These are phyloP conservation scores for Drosophila murphyi DNA, from an alignment of 1,140 invertebrate genomes.

Conservation along the genomic window DNA sequence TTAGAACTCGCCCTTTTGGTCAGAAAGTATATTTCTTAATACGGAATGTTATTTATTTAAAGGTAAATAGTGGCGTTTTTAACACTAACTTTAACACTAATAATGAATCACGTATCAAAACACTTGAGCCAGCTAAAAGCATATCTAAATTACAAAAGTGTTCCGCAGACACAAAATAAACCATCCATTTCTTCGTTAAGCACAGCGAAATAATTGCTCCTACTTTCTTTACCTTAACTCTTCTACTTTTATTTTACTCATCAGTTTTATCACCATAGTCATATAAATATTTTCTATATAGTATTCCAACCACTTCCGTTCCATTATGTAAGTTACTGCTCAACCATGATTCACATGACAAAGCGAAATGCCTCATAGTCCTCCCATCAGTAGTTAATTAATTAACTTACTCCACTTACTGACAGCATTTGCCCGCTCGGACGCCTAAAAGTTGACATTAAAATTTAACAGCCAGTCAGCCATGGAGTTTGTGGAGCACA, in stretches of 20 bases:
- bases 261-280: not conserved
- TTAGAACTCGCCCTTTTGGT: no score
- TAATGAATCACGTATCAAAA: no score
- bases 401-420: slow-evolving; percentile 44
- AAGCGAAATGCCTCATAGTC: not conserved
- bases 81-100: no score
- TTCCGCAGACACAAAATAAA: no score
- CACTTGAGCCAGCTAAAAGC: no score
- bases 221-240: not conserved
- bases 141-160: no score
- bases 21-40: no score
- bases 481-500: slow-evolving; percentile 25
- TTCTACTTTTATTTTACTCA: not conserved
- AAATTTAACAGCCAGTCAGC: slow-evolving; percentile 44
- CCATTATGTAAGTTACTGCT: not conserved
- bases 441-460: slow-evolving; percentile 67
- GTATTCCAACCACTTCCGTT: not conserved
- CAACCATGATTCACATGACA: slow-evolving; percentile 8
- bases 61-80: no score
- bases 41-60: no score
- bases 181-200: no score
- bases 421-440: not conserved
- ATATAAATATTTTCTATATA: not conserved
- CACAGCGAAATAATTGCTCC: no score
- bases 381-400: slow-evolving; percentile 46